Evolutionary conservation across 1,140 invertebrate species (phyloP).

Genomic region (Leptinotarsa texana): DNA sequence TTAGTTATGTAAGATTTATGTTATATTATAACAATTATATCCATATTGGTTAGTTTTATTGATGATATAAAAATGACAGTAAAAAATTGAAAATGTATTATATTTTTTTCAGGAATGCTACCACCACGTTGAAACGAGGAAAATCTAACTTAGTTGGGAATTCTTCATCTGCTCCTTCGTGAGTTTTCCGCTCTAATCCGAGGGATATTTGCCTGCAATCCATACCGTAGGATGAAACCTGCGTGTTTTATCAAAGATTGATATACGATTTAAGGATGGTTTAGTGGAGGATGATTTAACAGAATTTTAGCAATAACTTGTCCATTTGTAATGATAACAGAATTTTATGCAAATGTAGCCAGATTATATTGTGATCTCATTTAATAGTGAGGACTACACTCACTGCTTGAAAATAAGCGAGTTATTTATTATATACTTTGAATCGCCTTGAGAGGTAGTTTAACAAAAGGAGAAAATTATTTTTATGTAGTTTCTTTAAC

Average conservation of each 20-base stretch:
- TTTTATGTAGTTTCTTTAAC: no score
- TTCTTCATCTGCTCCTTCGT: conserved; percentile 32
- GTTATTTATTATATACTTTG: no score
- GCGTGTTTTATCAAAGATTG: conserved; percentile 18
- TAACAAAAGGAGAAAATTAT: no score
- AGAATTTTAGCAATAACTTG: conserved; percentile 19
- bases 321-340: conserved; percentile 11
- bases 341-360: conserved; percentile 13
- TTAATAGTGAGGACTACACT: background rate
- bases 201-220: conserved; percentile 36
- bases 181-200: conserved; percentile 33
- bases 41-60: no score
- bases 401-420: background rate
- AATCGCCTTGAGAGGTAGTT: no score
- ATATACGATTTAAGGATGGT: conserved; percentile 6
- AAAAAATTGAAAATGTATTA: background rate
- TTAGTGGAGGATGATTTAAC: conserved; percentile 19
- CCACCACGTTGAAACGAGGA: conserved; percentile 46
- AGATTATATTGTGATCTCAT: background rate
- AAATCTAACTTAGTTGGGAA: conserved; percentile 8
- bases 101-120: conserved; percentile 38
- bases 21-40: no score
- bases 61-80: no score
- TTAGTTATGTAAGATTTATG: no score
- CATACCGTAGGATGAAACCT: conserved; percentile 42